phyloP scores from a whole-genome alignment of 53 echinoderm and acorn worm genomes.

The Patiria pectinifera region DNA sequence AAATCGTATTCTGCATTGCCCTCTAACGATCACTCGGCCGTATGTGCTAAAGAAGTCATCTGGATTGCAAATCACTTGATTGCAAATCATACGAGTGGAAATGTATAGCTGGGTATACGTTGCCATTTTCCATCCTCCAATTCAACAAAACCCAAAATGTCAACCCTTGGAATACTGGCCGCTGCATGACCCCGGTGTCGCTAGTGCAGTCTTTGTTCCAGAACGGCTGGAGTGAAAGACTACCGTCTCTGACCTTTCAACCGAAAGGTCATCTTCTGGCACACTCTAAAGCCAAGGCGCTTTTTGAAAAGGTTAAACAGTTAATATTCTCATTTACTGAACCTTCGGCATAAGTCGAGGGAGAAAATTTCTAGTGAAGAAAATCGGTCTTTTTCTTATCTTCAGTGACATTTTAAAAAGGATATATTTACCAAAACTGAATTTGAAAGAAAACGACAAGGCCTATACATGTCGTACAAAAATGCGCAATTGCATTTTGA shows the following conservation, averaged over 20 bases:
- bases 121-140: not conserved
- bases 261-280: not conserved
- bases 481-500: too few species aligned
- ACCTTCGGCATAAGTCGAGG: not conserved
- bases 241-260: conserved; percentile 1
- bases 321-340: not conserved
- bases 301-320: not conserved
- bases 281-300: not conserved
- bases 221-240: not conserved
- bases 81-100: too few species aligned
- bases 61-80: too few species aligned
- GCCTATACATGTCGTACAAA: too few species aligned
- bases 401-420: not conserved
- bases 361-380: not conserved
- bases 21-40: too few species aligned
- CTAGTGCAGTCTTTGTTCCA: not conserved
- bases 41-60: too few species aligned
- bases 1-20: too few species aligned
- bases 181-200: not conserved
- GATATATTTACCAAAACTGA: too few species aligned
- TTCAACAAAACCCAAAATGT: not conserved
- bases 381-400: too few species aligned
- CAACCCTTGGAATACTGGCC: not conserved
- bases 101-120: too few species aligned
- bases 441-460: too few species aligned